Evolutionary conservation across 2,888 invertebrate genomes (phyloP).

Genomic region (Pelosia muscerda): DNA sequence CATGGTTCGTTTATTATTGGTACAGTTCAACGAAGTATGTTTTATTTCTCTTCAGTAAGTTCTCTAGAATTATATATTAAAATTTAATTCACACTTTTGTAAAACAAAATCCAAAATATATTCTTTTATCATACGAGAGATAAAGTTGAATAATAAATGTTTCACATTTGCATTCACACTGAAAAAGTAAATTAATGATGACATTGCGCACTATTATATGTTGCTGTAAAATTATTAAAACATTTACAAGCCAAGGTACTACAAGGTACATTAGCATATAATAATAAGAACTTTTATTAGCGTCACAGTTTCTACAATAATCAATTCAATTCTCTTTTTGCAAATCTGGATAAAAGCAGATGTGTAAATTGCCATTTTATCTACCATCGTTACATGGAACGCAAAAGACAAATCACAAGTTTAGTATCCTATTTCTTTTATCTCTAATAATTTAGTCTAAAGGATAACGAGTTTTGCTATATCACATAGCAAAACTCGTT

Average conservation of each 20-base stretch:
- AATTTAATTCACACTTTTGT: background rate
- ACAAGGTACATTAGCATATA: background rate
- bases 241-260: no score
- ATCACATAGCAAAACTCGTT: conserved; percentile 18
- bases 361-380: background rate
- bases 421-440: background rate
- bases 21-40: background rate
- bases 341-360: background rate
- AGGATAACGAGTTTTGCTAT: no score
- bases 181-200: background rate
- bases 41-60: background rate
- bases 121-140: background rate
- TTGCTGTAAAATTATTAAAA: background rate
- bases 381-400: background rate
- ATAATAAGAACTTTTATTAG: no score
- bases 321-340: no score
- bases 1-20: no score
- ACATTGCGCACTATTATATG: background rate
- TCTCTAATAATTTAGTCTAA: background rate
- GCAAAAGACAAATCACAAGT: background rate
- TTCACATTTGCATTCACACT: background rate
- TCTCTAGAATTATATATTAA: background rate
- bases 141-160: background rate
- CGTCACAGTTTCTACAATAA: no score
- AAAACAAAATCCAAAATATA: background rate